Evolutionary conservation across 2,113 vertebrate genomes (phyloP), one percentile per base, ranked within the genome.

Genomic region (Herpetotheres cachinnans): DNA sequence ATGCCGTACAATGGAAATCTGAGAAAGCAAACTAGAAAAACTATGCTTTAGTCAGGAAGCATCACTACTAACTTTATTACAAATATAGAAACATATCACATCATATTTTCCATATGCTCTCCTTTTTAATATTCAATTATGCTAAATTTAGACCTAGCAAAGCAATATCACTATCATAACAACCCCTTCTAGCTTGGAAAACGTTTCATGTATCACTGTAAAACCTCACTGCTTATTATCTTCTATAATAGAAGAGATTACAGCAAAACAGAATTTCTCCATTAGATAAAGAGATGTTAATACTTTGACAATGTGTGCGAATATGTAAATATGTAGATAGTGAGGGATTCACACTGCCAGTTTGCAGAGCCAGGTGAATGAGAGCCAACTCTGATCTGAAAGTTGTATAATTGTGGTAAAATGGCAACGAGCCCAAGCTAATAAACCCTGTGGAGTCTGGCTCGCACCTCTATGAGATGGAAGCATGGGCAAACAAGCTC

Each of bases 391-490:
- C 83, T 49, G 40, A 91, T 85, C 36, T 82, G 93, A 49, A 95
- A 93, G 84, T 90, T 90, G 73, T 72, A 34, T 93, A 96, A 96
- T 55, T 93, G 89, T 79, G 40, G 40, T 93, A 90, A 95, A 97
- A 93, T 77, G 93, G 95, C 95, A 91, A 61, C 47, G 36, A 91
- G 93, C 86, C 93, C 52, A 44, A 91, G 87, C 81, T 93, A 96
- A 93, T 54, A 95, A 95, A 95, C 78, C 87, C 95, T 32, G 65
- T 14, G 58, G 91, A 89, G 78, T 44, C 56, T 96, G 95, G 73
- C 78, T 94, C 5, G 1, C 81, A 87, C 73, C 87, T 96, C 90
- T 79, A 2, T 25, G 84, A 85, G 81, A 79, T 0, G 19, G 73
- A 91, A 94, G 73, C 36, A 42, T 8, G 14, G 91, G 81, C 87